A percentile compares a stretch with the other conserved stretches of the same genome.
phyloP scores from a whole-genome alignment of 2,113 vertebrate species.

The Colaptes auratus region DNA sequence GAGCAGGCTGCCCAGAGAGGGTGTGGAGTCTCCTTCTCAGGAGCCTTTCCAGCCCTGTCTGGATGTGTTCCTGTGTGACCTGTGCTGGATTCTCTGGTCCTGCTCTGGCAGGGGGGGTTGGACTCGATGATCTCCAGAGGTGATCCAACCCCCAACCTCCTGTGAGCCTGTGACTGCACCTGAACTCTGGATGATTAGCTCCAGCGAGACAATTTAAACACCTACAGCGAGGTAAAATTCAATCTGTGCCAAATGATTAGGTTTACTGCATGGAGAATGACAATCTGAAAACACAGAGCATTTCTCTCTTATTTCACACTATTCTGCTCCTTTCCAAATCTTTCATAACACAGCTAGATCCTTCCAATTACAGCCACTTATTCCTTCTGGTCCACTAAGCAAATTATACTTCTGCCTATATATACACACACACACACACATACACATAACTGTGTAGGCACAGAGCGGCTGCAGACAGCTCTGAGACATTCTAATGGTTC shows the following conservation, averaged over 20 bases:
- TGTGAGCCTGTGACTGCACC: not conserved
- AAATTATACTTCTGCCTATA: not conserved
- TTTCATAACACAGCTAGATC: not conserved
- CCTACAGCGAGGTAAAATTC: not conserved
- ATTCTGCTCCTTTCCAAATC: not conserved
- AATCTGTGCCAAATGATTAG: not conserved
- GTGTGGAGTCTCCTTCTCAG: too few relatives aligned
- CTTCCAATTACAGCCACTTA: not conserved
- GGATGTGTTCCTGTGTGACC: too few relatives aligned
- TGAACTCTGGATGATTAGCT: not conserved
- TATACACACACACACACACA: not conserved
- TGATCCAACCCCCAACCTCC: too few relatives aligned
- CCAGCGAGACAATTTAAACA: not conserved
- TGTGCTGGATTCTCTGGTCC: too few relatives aligned
- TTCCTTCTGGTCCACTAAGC: slow-evolving; percentile 3
- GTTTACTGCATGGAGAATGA: not conserved
- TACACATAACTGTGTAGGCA: not conserved
- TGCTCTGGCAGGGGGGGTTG: too few relatives aligned
- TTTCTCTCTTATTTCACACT: not conserved
- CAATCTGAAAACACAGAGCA: not conserved
- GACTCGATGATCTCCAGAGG: too few relatives aligned
- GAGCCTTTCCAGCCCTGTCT: too few relatives aligned
- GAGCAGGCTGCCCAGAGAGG: too few relatives aligned
- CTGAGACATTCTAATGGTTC: not conserved
- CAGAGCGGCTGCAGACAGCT: not conserved